Conservation (phyloP, 2,113 vertebrate species). For the Triplophysa rosa region DNA sequence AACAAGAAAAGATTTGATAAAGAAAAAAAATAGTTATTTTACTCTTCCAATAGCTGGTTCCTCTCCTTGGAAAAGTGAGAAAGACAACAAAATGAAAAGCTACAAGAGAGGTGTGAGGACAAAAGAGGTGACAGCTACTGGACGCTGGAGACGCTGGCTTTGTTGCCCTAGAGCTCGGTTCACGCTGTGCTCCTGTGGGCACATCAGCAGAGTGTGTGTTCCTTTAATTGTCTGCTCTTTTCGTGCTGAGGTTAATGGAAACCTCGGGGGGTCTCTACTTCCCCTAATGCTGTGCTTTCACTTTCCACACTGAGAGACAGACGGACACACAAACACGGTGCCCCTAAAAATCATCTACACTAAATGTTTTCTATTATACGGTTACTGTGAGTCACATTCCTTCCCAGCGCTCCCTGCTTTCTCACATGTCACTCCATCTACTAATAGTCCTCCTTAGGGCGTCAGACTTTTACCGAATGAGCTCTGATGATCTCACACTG, state of each 20-base stretch:
- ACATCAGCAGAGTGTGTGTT: constrained; percentile 38
- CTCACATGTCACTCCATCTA: not conserved
- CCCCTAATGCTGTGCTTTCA: constrained; percentile 27
- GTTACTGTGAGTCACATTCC: not conserved
- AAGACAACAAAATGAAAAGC: constrained; percentile 51
- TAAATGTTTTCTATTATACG: not conserved
- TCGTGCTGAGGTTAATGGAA: constrained; percentile 72
- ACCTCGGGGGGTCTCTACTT: constrained; percentile 63
- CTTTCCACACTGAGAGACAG: constrained; percentile 35
- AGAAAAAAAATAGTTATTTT: too few species aligned
- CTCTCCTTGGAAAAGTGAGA: constrained; percentile 39
- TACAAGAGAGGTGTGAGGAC: constrained; percentile 58
- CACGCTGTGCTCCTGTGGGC: constrained; percentile 49
- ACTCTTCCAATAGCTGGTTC: not conserved
- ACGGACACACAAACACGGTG: constrained; percentile 55
- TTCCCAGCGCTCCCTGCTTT: not conserved
- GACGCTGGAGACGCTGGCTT: constrained; percentile 40
- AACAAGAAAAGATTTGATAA: too few species aligned
- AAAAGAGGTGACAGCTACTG: constrained; percentile 45
- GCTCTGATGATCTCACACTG: constrained; percentile 14
- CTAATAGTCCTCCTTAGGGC: not conserved
- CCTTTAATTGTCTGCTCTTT: constrained; percentile 76
- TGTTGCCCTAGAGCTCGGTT: constrained; percentile 53
- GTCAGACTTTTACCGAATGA: constrained; percentile 11
- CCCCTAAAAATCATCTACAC: constrained; percentile 51